Percentiles rank a stretch among this genome's conserved stretches.
These are phyloP conservation scores for Magallana ariakensis DNA, from an alignment of 1,140 invertebrate genomes.

Conservation along the genomic window DNA sequence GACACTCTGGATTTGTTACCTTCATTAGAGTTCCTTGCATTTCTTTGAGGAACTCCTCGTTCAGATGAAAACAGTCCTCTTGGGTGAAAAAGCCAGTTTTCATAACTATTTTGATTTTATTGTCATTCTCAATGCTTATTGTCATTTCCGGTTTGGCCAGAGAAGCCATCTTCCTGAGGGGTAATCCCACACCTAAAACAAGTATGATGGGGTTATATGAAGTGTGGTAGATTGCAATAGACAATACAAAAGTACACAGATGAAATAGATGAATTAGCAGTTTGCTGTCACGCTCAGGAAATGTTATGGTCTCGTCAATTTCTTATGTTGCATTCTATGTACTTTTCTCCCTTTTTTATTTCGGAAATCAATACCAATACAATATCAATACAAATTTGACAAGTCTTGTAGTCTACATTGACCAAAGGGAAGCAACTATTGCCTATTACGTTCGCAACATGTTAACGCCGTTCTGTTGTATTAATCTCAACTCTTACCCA, in stretches of 20 bases:
- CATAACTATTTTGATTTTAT: conserved; percentile 48
- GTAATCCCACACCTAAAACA: conserved; percentile 53
- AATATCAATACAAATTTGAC: neutral
- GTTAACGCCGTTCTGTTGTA: too few species aligned
- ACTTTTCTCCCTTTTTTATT: neutral
- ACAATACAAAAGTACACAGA: conserved; percentile 2
- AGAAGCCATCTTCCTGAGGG: conserved; percentile 59
- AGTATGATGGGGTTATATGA: neutral
- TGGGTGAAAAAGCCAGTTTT: conserved; percentile 54
- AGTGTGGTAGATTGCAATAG: neutral
- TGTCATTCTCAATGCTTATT: conserved; percentile 53
- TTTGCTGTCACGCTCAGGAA: neutral
- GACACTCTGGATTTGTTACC: neutral
- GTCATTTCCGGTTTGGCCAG: conserved; percentile 55
- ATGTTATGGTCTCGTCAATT: neutral
- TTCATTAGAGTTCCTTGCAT: conserved; percentile 40
- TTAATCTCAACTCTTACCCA: conserved; percentile 57
- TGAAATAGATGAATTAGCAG: neutral
- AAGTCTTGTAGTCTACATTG: neutral
- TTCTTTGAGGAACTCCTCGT: conserved; percentile 55
- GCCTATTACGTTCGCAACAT: too few species aligned
- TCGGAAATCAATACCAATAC: neutral
- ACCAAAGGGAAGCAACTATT: too few species aligned
- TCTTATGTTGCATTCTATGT: conserved; percentile 3
- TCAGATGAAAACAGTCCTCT: conserved; percentile 53